Evolutionary conservation across 92 coral and sea anemone species (phyloP), one percentile per base, ranked within the genome.

Genomic region (Virgularia gustaviana): DNA sequence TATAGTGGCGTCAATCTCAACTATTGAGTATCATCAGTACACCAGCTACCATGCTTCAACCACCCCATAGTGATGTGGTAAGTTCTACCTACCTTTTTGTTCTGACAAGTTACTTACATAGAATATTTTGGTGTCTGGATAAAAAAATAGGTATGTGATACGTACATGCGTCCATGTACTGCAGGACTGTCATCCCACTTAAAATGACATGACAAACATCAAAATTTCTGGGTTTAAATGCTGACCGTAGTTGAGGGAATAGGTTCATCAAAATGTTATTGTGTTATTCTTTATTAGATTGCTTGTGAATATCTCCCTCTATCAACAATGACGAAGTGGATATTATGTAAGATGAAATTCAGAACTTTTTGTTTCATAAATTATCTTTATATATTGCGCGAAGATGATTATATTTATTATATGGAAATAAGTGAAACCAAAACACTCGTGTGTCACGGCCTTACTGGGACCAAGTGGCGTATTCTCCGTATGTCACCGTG

Each of bases 1-100:
- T n/a, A n/a, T 63, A 92, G 98, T 92, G 98, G 98, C 88, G 98
- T 16, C 96, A 89, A 49, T 63, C 88, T 5, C 98, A 92, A 83
- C 73, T 92, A 22, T 78, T 92, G 37, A 92, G 98, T 31, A 80
- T 92, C 56, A 92, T 92, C 78, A 92, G 90, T 70, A 73, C 83
- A 15, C 98, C 98, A 33, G 72, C 83, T 18, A 66, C 83, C 33
- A 89, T 92, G 88, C 73, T 89, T 8, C 81, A 65, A 42, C 96
- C 98, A 33, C 92, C 84, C 37, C 77, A 78, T 29, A 92, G 98
- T 78, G 88, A 86, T 35, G 83, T 82, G 71, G 98, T 92, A 84
- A 76, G 88, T 58, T 31, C 1, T 1, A 9, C 24, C 56, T 36
- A 24, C n/a, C 33, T 63, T 28, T 58, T 24, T 31, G 35, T 33